phyloP scores from a whole-genome alignment of 2,888 invertebrate genomes.

The Campoplex capitator region DNA sequence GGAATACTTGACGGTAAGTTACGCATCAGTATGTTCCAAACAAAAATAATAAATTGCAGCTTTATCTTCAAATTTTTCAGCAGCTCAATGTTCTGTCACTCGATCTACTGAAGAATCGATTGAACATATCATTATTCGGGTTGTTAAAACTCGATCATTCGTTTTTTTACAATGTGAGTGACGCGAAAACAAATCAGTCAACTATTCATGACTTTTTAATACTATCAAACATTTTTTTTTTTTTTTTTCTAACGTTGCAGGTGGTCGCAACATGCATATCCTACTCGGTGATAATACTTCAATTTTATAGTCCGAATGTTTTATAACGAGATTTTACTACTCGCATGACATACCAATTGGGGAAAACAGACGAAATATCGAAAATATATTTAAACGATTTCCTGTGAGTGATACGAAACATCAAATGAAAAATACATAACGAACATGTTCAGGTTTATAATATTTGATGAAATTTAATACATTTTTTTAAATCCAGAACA shows the following conservation, averaged over 20 bases:
- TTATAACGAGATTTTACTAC: too few species aligned
- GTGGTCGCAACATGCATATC: background rate
- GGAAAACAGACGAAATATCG: too few species aligned
- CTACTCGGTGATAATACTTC: background rate
- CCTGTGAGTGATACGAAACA: too few species aligned
- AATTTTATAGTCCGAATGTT: too few species aligned
- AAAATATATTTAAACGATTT: too few species aligned
- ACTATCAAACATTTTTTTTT: background rate
- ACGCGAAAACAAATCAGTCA: too few species aligned
- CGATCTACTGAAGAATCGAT: conserved; percentile 49
- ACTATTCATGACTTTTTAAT: background rate
- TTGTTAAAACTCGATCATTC: conserved; percentile 46
- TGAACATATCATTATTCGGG: conserved; percentile 42
- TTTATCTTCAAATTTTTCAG: conserved; percentile 18
- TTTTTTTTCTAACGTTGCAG: background rate
- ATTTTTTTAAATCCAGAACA: too few species aligned
- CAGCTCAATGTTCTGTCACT: conserved; percentile 47
- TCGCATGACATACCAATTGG: too few species aligned
- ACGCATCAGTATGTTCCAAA: background rate
- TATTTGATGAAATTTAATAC: too few species aligned
- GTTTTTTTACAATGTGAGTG: conserved; percentile 30
- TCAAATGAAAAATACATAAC: too few species aligned
- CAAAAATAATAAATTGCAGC: background rate
- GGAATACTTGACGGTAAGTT: background rate
- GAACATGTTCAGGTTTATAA: too few species aligned